Base-by-base conservation (phyloP, 2,113 vertebrate species). In the Syngnathus floridae region DNA sequence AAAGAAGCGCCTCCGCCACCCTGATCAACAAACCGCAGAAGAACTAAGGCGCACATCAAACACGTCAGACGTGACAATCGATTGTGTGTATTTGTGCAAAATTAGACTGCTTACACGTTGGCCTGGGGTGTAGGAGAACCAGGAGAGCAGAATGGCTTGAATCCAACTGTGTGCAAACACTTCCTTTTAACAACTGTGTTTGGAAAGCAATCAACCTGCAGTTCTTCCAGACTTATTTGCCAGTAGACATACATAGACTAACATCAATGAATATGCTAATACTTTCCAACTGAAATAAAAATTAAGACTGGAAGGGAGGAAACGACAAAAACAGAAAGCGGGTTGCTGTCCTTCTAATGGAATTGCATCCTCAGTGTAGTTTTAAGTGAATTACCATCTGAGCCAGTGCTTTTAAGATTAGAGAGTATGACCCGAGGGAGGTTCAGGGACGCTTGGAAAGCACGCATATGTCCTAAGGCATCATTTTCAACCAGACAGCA, bases 341-440 rank as follows among this genome's bases (percentile, higher is more conserved):
- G 26, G 58, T 12, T 64, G 64, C 68, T 62, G 60, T 49, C 58
- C 3, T 54, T 71, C 38, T 75, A 81, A 84, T 80, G 65, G 73
- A 79, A 79, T 74, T 61, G 71, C 1, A 4, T 51, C 63, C 65
- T 59, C 9, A 65, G 66, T 66, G 81, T 68, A 74, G 81, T 76
- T 83, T 75, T 85, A 82, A 86, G 81, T 80, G 84, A 84, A 82
- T 84, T 76, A 84, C 77, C 86, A 85, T 81, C 84, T 75, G 82
- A 79, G 76, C 72, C 71, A 71, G 65, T 70, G 76, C 82, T 82
- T 79, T 84, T 72, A 81, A 75, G 81, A 69, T 84, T 65, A 76
- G 78, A 70, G 73, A 79, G 67, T 71, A 48, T 77, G 84, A 78
- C 79, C 71, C 51, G 31, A 31, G 62, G 57, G 37, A 60, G 65